phyloP scores from a whole-genome alignment of 1,140 invertebrate genomes.

The Zaprionus lachaisei region DNA sequence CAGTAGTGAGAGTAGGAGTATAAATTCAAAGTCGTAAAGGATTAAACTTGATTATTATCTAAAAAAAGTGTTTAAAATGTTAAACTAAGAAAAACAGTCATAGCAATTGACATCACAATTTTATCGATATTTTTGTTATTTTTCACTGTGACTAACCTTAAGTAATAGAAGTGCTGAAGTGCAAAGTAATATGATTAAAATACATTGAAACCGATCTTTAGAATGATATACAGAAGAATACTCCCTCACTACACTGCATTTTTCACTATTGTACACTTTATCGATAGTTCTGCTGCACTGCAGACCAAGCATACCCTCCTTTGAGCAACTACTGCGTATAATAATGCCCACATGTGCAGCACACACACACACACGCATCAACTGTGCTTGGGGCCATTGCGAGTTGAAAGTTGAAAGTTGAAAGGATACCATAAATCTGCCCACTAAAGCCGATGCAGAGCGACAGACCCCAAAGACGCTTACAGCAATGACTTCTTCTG shows the following conservation, averaged over 20 bases:
- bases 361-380: not conserved
- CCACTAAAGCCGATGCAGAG: slow-evolving; percentile 60
- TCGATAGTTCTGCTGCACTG: not conserved
- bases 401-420: slow-evolving; percentile 81
- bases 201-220: not conserved
- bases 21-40: too few species aligned
- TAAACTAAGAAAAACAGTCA: not conserved
- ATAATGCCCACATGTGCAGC: slow-evolving; percentile 25
- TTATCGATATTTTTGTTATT: not conserved
- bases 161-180: not conserved
- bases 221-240: not conserved
- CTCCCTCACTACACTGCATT: not conserved
- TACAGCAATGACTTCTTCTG: slow-evolving; percentile 5
- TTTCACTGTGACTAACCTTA: not conserved
- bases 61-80: not conserved
- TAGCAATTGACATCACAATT: not conserved
- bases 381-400: slow-evolving; percentile 36
- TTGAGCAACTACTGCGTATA: not conserved
- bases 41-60: not conserved
- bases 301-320: not conserved
- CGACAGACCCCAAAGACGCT: slow-evolving; percentile 48
- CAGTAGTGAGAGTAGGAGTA: too few species aligned
- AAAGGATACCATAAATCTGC: slow-evolving; percentile 80
- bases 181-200: not conserved
- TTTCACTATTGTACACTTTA: not conserved